These are phyloP conservation scores for Teleiodes luculella DNA, from an alignment of 2,888 invertebrate genomes.

Conservation along the genomic window DNA sequence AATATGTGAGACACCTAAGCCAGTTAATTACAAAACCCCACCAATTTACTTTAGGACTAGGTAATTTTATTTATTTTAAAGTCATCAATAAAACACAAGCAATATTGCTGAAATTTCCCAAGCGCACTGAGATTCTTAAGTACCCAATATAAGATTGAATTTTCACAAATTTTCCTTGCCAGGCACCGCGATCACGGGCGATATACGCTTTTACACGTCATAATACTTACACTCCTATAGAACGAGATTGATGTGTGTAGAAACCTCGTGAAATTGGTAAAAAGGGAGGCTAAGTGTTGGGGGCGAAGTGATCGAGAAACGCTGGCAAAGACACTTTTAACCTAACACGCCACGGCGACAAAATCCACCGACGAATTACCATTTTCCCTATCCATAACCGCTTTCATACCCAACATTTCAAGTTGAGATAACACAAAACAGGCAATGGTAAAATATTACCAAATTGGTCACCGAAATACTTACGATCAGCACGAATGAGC, in stretches of 20 bases:
- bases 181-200: conserved; percentile 30
- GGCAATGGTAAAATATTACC: background rate
- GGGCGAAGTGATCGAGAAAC: conserved; percentile 69
- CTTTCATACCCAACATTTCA: background rate
- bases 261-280: conserved; percentile 75
- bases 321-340: conserved; percentile 36
- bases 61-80: too few relatives aligned
- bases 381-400: background rate
- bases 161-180: conserved; percentile 35
- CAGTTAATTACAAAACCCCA: too few relatives aligned
- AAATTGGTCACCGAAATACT: background rate
- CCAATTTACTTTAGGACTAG: too few relatives aligned
- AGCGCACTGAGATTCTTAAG: too few relatives aligned
- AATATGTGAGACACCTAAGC: too few relatives aligned
- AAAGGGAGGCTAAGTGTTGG: conserved; percentile 75
- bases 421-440: background rate
- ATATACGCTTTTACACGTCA: conserved; percentile 60
- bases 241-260: conserved; percentile 73
- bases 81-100: too few relatives aligned
- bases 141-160: too few relatives aligned
- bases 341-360: background rate
- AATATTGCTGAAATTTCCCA: too few relatives aligned
- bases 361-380: background rate
- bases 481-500: background rate
- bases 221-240: conserved; percentile 61